Percentiles rank a stretch among this genome's conserved stretches.
Conservation (phyloP, 2,888 invertebrate species). For the Choristoneura rosaceana region DNA sequence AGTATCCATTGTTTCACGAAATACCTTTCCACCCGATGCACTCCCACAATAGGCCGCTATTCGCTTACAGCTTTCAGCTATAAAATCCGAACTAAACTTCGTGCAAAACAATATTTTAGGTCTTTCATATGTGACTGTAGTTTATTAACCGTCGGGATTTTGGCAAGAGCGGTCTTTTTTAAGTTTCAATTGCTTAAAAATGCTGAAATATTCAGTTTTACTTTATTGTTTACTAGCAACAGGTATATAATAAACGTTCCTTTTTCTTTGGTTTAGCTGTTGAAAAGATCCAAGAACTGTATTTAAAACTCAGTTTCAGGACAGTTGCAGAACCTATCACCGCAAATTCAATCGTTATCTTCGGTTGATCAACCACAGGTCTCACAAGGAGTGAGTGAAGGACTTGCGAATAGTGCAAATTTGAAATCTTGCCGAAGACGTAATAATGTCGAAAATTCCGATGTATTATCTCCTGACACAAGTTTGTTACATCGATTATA, state of each 20-base stretch:
- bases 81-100: constrained; percentile 57
- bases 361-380: background rate
- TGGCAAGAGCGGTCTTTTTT: constrained; percentile 1
- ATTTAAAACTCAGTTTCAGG: constrained; percentile 34
- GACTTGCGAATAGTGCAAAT: background rate
- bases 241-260: background rate
- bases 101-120: constrained; percentile 45
- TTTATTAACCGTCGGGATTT: constrained; percentile 6
- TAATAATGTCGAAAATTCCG: background rate
- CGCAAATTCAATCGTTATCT: background rate
- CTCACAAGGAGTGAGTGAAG: background rate
- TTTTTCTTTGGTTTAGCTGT: background rate
- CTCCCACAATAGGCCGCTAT: constrained; percentile 71
- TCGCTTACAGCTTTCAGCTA: constrained; percentile 65
- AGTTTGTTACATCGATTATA: constrained; percentile 15
- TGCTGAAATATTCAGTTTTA: constrained; percentile 21
- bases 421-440: constrained; percentile 23
- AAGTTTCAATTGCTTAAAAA: background rate
- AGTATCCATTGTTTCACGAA: constrained; percentile 71
- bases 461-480: background rate
- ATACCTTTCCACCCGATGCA: constrained; percentile 71
- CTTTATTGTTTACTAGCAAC: constrained; percentile 15
- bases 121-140: constrained; percentile 4
- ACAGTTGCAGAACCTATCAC: constrained; percentile 12
- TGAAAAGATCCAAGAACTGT: background rate